A percentile compares a stretch with the other conserved stretches of the same genome.
Evolutionary conservation across 2,888 invertebrate species (phyloP).

Genomic region (Synergus japonicus): DNA sequence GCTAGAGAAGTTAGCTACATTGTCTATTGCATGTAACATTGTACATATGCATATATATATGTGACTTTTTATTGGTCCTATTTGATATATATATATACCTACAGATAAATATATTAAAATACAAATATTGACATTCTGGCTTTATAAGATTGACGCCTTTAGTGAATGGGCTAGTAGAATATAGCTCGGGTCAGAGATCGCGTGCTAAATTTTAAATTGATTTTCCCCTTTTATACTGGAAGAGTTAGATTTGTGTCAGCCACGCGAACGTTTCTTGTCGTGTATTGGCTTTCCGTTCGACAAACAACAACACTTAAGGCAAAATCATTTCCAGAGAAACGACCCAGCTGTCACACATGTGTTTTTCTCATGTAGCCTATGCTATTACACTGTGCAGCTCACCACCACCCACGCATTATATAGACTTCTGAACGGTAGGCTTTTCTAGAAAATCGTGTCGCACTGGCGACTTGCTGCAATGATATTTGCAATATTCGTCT

Average conservation of each 20-base stretch:
- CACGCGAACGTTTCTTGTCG: conserved; percentile 15
- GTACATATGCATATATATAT: too few relatives aligned
- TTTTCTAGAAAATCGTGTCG: conserved; percentile 27
- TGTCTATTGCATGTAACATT: too few relatives aligned
- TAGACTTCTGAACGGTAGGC: not conserved
- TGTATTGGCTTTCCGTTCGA: conserved; percentile 13
- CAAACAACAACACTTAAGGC: conserved; percentile 11
- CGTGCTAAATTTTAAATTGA: conserved; percentile 38
- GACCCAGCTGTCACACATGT: conserved; percentile 7
- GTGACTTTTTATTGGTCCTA: not conserved
- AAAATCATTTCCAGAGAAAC: conserved; percentile 11
- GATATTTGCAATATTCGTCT: conserved; percentile 13
- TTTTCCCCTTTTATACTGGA: conserved; percentile 4
- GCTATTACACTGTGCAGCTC: not conserved
- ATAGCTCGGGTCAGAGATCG: not conserved
- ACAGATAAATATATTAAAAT: not conserved
- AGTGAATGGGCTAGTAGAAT: conserved; percentile 16
- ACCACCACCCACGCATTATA: not conserved
- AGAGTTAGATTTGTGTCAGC: conserved; percentile 30
- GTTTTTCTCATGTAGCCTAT: not conserved
- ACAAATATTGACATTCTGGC: not conserved
- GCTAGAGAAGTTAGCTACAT: too few relatives aligned
- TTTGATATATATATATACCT: not conserved
- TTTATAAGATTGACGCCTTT: not conserved
- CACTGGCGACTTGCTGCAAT: conserved; percentile 8